A percentile compares a stretch with the other conserved stretches of the same genome.
These are phyloP conservation scores for Drosophila repleta DNA, from an alignment of 1,140 invertebrate species.

Conservation along the genomic window DNA sequence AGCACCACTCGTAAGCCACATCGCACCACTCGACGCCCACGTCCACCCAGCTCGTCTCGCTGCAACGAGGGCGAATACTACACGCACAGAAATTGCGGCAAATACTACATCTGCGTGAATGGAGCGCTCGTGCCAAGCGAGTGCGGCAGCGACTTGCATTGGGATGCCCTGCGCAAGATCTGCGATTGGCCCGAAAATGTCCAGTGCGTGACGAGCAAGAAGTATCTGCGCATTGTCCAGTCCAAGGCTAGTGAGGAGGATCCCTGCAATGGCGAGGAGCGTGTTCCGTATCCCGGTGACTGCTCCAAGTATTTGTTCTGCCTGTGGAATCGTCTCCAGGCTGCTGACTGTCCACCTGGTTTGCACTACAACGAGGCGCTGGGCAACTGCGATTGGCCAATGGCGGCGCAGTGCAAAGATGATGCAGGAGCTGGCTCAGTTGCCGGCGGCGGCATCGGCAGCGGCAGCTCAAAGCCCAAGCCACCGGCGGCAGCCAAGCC, in stretches of 20 bases:
- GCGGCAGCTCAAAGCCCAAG: constrained; percentile 35
- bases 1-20: constrained; percentile 20
- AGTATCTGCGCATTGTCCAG: constrained; percentile 66
- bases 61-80: constrained; percentile 85
- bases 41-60: constrained; percentile 35
- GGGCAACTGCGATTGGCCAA: constrained; percentile 92
- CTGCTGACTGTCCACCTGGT: constrained; percentile 89
- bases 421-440: not conserved
- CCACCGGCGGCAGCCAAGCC: constrained; percentile 51
- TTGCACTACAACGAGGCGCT: constrained; percentile 90
- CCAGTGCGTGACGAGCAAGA: constrained; percentile 72
- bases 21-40: constrained; percentile 45
- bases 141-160: constrained; percentile 89
- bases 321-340: constrained; percentile 90
- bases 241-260: constrained; percentile 81
- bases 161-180: constrained; percentile 89
- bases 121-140: constrained; percentile 60
- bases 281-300: constrained; percentile 87
- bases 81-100: constrained; percentile 83
- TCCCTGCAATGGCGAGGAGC: constrained; percentile 87
- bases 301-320: constrained; percentile 91
- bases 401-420: constrained; percentile 87
- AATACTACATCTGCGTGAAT: constrained; percentile 79
- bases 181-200: constrained; percentile 88
- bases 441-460: constrained; percentile 1